Evolutionary conservation across 53 echinoderm and acorn worm species (phyloP).

Genomic region (Crossaster papposus): DNA sequence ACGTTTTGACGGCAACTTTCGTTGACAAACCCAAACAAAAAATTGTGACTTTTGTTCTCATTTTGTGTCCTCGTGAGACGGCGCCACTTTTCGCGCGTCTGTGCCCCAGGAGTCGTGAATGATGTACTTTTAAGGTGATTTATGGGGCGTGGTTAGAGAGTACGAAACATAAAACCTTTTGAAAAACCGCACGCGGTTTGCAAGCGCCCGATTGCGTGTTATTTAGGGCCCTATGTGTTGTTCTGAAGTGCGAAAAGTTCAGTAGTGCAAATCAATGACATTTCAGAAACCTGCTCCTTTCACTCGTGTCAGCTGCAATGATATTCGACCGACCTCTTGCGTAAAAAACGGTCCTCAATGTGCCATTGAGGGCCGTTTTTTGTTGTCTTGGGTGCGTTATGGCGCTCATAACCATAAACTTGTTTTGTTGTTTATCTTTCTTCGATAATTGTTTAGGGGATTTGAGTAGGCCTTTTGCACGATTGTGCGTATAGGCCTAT

Average conservation of each 20-base stretch:
- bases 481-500: no score
- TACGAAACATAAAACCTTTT: slow-evolving; percentile 3
- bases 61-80: not conserved
- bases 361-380: no score
- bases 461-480: no score
- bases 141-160: not conserved
- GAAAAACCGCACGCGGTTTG: not conserved
- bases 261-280: slow-evolving; percentile 3
- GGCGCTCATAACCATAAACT: no score
- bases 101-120: not conserved
- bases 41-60: not conserved
- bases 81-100: not conserved
- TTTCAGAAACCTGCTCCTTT: not conserved
- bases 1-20: no score
- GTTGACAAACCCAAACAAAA: no score
- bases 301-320: not conserved
- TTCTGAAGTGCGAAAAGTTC: slow-evolving; percentile 18
- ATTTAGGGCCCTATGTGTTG: not conserved
- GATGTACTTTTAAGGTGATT: slow-evolving; percentile 16
- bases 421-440: no score
- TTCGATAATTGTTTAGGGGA: no score
- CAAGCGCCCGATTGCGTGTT: not conserved
- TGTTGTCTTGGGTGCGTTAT: no score
- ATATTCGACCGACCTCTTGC: no score
- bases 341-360: no score